These are phyloP conservation scores for Nomada hirtipes DNA, from an alignment of 2,888 invertebrate genomes.

Conservation along the genomic window DNA sequence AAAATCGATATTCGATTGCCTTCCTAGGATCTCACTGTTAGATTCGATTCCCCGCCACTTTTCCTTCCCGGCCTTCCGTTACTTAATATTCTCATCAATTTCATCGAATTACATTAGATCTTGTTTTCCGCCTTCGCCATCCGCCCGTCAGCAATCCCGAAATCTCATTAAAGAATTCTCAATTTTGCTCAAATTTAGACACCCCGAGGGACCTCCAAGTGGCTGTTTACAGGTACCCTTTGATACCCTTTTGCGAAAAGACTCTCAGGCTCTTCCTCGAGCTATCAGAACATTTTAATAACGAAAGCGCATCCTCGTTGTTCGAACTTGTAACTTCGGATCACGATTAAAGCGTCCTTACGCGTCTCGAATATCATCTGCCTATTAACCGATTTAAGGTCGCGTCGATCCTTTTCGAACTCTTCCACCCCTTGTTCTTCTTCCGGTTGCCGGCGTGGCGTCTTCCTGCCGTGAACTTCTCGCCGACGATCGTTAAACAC, in stretches of 20 bases:
- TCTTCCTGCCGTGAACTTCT: conserved; percentile 17
- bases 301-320: not conserved
- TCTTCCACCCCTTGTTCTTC: conserved; percentile 3
- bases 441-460: not conserved
- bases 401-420: conserved; percentile 17
- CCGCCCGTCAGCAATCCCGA: not conserved
- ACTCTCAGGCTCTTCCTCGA: conserved; percentile 5
- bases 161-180: conserved; percentile 36
- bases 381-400: conserved; percentile 26
- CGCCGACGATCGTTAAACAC: conserved; percentile 58
- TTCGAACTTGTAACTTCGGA: conserved; percentile 45
- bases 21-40: not conserved
- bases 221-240: conserved; percentile 45
- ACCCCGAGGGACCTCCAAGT: not conserved
- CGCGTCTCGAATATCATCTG: conserved; percentile 41
- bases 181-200: conserved; percentile 25
- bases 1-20: conserved; percentile 1
- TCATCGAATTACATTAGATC: conserved; percentile 24
- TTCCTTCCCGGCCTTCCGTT: not conserved
- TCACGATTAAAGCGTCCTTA: conserved; percentile 59
- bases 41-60: conserved; percentile 6
- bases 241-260: conserved; percentile 17
- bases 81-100: conserved; percentile 22
- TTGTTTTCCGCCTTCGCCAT: conserved; percentile 15
- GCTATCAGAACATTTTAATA: conserved; percentile 40